phyloP scores from a whole-genome alignment of 2,797 vertebrate genomes.

The Helarctos malayanus region DNA sequence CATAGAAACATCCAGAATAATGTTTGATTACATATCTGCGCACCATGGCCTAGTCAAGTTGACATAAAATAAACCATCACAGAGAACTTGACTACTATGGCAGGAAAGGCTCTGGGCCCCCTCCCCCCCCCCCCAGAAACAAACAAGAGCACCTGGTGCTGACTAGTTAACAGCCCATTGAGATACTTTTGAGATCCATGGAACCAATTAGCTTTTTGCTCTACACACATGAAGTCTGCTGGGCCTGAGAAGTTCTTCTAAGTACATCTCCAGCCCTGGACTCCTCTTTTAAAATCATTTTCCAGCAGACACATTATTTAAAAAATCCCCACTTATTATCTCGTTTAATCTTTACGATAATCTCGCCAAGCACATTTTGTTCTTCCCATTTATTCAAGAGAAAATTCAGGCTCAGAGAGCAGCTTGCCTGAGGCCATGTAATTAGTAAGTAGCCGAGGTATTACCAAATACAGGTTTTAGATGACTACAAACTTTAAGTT shows the following conservation, averaged over 20 bases:
- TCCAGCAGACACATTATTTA: not conserved
- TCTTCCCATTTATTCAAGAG: not conserved
- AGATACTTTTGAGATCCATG: not conserved
- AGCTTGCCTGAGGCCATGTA: not conserved
- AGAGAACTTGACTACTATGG: not conserved
- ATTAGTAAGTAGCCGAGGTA: not conserved
- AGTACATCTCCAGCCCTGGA: not conserved
- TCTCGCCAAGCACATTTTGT: not conserved
- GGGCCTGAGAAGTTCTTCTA: not conserved
- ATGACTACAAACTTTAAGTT: not conserved
- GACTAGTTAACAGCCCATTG: not conserved
- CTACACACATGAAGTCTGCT: not conserved
- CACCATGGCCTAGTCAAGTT: not conserved
- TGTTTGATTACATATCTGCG: not conserved
- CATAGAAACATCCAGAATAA: not conserved
- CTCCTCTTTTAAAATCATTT: constrained; percentile 38
- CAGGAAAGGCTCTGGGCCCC: not conserved
- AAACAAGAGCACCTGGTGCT: not conserved
- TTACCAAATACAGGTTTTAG: not conserved
- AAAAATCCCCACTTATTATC: not conserved
- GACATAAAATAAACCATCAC: not conserved
- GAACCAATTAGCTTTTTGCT: not conserved
- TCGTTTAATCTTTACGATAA: not conserved
- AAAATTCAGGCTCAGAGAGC: not conserved
- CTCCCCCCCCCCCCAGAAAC: not conserved